Conservation (phyloP, 64 coral and sea anemone species). For the Stylophora pistillata region DNA sequence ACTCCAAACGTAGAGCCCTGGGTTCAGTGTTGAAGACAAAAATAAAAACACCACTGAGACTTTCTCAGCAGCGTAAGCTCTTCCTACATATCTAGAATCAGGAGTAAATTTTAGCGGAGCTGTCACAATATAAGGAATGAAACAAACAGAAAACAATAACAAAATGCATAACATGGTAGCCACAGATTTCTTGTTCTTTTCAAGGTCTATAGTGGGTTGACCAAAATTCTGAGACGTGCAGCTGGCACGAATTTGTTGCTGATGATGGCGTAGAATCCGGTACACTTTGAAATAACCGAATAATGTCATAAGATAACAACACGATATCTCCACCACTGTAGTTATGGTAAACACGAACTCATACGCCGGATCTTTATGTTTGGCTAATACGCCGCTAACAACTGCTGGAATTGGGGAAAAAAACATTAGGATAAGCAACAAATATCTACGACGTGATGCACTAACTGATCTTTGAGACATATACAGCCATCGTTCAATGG, state of each 20-base stretch:
- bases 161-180: background rate
- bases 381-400: background rate
- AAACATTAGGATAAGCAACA: background rate
- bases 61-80: background rate
- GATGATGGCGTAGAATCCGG: background rate
- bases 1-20: background rate
- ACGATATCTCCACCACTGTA: background rate
- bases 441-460: background rate
- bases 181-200: conserved; percentile 14
- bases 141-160: conserved; percentile 1
- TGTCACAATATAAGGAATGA: background rate
- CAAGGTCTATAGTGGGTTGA: background rate
- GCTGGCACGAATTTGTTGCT: conserved; percentile 3
- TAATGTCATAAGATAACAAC: background rate
- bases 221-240: background rate
- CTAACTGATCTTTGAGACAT: conserved; percentile 4
- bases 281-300: background rate
- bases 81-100: too few species aligned
- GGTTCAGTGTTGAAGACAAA: background rate
- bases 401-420: background rate
- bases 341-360: background rate
- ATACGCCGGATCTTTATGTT: background rate
- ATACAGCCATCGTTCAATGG: conserved; percentile 22
- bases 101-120: background rate
- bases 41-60: background rate